phyloP scores from a whole-genome alignment of 2,797 vertebrate genomes.

The Calcarius lapponicus region DNA sequence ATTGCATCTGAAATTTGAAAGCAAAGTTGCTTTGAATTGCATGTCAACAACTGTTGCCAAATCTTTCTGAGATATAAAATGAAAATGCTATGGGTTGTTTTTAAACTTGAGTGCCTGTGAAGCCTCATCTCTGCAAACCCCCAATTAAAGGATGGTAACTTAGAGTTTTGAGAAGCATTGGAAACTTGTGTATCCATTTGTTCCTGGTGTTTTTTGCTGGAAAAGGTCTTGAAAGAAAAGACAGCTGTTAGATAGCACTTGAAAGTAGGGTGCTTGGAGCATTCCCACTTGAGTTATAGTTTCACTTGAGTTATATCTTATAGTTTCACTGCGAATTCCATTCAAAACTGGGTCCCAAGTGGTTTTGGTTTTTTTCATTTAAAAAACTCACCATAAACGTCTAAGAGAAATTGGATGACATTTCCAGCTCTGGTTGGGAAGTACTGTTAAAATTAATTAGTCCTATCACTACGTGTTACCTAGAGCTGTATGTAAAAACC shows the following conservation, averaged over 20 bases:
- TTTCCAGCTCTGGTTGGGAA: background rate
- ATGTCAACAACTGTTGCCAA: background rate
- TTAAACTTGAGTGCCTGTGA: background rate
- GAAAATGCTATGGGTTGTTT: background rate
- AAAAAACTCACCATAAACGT: background rate
- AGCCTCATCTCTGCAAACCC: fast-evolving
- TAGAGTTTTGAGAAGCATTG: background rate
- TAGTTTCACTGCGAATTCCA: background rate
- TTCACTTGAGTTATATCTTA: too few relatives aligned
- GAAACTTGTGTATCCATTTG: background rate
- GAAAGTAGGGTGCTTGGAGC: background rate
- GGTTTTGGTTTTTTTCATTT: background rate
- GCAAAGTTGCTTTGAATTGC: background rate
- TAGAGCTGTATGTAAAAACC: background rate
- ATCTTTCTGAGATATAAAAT: background rate
- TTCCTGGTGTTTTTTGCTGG: background rate
- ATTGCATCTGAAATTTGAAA: background rate
- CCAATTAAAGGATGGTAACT: background rate
- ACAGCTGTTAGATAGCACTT: background rate
- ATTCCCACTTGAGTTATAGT: fast-evolving
- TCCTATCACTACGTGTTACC: background rate
- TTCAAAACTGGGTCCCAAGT: background rate
- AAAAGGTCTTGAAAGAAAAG: background rate
- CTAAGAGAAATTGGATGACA: background rate
- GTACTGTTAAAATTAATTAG: background rate